Conservation (phyloP, 1,140 invertebrate genomes). For the Watersipora subatra region DNA sequence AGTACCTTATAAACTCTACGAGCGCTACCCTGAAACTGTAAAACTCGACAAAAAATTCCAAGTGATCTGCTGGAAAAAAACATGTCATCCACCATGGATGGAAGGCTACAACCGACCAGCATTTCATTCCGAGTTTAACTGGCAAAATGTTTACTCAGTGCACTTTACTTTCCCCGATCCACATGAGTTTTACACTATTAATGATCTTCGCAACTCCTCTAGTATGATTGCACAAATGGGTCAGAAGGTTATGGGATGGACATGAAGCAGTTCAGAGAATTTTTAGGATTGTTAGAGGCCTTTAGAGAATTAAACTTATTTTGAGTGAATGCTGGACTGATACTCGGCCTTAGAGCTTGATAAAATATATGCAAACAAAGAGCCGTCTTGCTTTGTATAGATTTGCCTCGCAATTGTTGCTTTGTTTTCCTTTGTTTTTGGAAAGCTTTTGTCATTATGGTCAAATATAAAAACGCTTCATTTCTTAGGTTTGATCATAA, state of each 20-base stretch:
- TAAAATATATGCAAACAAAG: no score
- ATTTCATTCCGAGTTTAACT: slow-evolving; percentile 21
- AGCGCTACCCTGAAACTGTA: slow-evolving; percentile 19
- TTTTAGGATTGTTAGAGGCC: no score
- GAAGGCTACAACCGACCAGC: slow-evolving; percentile 12
- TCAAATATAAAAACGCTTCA: no score
- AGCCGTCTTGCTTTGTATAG: no score
- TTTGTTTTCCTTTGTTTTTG: no score
- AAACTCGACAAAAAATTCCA: slow-evolving; percentile 20
- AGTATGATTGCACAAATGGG: slow-evolving; percentile 25
- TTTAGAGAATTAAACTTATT: no score
- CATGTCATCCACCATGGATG: slow-evolving; percentile 24
- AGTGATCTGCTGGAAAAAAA: slow-evolving; percentile 23
- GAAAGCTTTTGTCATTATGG: no score
- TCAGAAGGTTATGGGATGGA: slow-evolving; percentile 14
- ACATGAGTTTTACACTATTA: slow-evolving; percentile 15
- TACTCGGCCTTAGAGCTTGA: no score
- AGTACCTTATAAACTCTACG: slow-evolving; percentile 25
- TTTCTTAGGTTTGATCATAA: no score
- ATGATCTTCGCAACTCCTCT: slow-evolving; percentile 6
- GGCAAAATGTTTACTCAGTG: slow-evolving; percentile 21
- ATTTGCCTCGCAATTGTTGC: no score
- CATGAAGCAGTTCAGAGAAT: not conserved
- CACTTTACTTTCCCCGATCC: slow-evolving; percentile 28
- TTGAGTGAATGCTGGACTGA: no score